Percentiles rank a stretch among this genome's conserved stretches.
phyloP scores from a whole-genome alignment of 2,888 invertebrate genomes.

The Heliothis peltigera region DNA sequence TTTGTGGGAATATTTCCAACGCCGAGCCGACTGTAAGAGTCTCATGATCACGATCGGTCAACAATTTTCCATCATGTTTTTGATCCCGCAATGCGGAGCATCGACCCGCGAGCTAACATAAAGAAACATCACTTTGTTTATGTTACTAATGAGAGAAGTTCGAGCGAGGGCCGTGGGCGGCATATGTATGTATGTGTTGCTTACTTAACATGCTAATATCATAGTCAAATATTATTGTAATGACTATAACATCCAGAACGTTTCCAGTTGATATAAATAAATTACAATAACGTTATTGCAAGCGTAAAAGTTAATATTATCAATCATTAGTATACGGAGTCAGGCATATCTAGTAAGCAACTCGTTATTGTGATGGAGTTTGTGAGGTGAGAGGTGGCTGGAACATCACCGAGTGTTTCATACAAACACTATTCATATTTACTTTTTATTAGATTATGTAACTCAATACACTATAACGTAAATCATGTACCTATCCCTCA shows the following conservation, averaged over 20 bases:
- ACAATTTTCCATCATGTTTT: background rate
- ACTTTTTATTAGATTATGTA: no score
- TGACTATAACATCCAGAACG: background rate
- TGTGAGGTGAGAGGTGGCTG: background rate
- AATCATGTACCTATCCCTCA: no score
- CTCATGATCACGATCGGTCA: slow-evolving; percentile 1
- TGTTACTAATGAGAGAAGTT: background rate
- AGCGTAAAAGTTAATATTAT: no score
- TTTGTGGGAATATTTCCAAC: background rate
- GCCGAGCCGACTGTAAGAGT: background rate
- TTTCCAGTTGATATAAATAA: slow-evolving; percentile 1
- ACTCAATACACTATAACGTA: no score
- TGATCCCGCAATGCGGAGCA: background rate
- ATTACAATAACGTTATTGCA: background rate
- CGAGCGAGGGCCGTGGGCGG: background rate
- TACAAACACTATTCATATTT: no score
- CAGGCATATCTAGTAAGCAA: background rate
- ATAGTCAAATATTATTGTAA: background rate
- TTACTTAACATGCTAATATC: slow-evolving; percentile 1
- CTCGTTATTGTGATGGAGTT: background rate
- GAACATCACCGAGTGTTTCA: no score
- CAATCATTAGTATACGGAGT: background rate
- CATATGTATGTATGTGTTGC: background rate
- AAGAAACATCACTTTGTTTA: slow-evolving; percentile 1
- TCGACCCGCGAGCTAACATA: slow-evolving; percentile 47